Conservation (phyloP, 1,140 invertebrate species). For the Atta cephalotes region DNA sequence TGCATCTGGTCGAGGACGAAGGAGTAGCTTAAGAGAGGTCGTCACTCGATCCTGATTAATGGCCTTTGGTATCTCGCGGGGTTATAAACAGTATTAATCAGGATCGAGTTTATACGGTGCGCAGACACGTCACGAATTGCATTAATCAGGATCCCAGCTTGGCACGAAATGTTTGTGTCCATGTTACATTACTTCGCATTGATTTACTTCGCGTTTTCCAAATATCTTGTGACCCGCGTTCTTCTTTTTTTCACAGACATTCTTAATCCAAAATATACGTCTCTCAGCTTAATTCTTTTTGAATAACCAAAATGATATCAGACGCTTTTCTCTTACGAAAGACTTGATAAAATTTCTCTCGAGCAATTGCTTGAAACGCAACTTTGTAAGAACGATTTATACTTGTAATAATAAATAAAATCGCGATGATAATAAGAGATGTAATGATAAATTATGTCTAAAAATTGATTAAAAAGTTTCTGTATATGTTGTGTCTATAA, state of each 20-base stretch:
- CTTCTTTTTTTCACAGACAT: background rate
- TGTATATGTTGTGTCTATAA: background rate
- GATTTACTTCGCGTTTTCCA: constrained; percentile 71
- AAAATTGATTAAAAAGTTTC: constrained; percentile 13
- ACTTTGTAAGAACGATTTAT: background rate
- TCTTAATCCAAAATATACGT: background rate
- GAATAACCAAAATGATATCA: background rate
- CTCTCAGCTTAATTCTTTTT: background rate
- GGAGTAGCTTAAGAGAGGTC: constrained; percentile 67
- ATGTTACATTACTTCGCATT: constrained; percentile 52
- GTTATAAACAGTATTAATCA: constrained; percentile 82
- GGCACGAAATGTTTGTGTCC: constrained; percentile 71
- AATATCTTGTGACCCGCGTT: constrained; percentile 55
- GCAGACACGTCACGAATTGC: constrained; percentile 69
- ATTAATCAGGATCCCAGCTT: constrained; percentile 78
- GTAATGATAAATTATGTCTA: background rate
- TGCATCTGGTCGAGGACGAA: constrained; percentile 16
- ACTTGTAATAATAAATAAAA: background rate
- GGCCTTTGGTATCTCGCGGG: constrained; percentile 69
- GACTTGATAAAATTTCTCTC: background rate
- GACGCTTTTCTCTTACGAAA: background rate
- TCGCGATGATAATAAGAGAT: background rate
- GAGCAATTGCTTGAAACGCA: background rate
- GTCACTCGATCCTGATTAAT: constrained; percentile 81
- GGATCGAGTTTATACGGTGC: constrained; percentile 77